Percentiles rank a stretch among this genome's conserved stretches.
These are phyloP conservation scores for Megalonaias nervosa DNA, from an alignment of 1,140 invertebrate genomes.

Conservation along the genomic window DNA sequence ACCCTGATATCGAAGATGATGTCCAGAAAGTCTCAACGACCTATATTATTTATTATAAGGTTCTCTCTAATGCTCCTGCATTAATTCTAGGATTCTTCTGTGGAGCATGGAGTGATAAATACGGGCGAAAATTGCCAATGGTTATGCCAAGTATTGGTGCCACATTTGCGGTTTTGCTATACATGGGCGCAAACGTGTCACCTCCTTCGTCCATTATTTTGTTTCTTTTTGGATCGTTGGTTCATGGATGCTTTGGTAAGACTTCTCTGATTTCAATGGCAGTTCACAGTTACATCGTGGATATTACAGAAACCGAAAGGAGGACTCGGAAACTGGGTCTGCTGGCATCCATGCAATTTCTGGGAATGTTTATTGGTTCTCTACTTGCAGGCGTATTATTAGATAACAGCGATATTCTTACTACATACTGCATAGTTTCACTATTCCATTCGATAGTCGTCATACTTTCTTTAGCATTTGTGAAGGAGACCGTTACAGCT, in stretches of 20 bases:
- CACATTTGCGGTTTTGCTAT: constrained; percentile 54
- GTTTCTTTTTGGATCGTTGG: constrained; percentile 53
- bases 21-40: constrained; percentile 56
- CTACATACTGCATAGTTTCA: constrained; percentile 52
- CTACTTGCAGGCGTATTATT: constrained; percentile 52
- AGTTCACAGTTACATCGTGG: constrained; percentile 58
- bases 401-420: constrained; percentile 46
- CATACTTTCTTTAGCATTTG: constrained; percentile 38
- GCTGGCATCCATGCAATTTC: constrained; percentile 63
- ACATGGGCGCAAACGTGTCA: constrained; percentile 52
- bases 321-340: constrained; percentile 53
- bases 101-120: constrained; percentile 65
- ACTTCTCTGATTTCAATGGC: constrained; percentile 64
- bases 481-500: constrained; percentile 52
- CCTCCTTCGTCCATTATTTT: constrained; percentile 34
- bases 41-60: constrained; percentile 59
- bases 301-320: constrained; percentile 45
- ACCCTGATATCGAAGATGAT: constrained; percentile 45
- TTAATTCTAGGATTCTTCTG: constrained; percentile 60
- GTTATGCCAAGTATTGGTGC: constrained; percentile 58
- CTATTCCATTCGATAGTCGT: constrained; percentile 45
- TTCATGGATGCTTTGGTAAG: constrained; percentile 62
- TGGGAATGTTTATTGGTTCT: constrained; percentile 63
- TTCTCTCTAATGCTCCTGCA: constrained; percentile 59
- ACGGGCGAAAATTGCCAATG: constrained; percentile 60